These are phyloP conservation scores for Watsonalla binaria DNA, from an alignment of 2,888 invertebrate species.

Conservation along the genomic window DNA sequence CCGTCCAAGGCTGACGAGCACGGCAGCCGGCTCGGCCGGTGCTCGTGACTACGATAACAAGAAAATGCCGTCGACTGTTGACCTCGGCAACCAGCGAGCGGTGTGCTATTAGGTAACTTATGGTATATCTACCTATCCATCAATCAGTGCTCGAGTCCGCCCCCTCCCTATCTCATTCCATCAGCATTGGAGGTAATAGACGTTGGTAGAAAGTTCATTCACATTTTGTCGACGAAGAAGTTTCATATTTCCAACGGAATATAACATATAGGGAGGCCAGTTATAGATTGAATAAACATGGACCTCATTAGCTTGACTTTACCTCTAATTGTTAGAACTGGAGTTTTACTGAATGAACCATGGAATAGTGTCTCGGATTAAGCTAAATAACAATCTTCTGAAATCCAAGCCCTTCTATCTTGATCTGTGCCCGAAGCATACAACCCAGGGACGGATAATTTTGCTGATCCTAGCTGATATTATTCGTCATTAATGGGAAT, in stretches of 20 bases:
- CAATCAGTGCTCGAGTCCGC: slow-evolving; percentile 41
- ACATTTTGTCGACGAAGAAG: slow-evolving; percentile 39
- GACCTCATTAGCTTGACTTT: no score
- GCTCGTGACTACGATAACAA: slow-evolving; percentile 33
- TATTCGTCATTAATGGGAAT: no score
- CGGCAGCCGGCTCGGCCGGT: slow-evolving; percentile 28
- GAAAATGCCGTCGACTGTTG: slow-evolving; percentile 36
- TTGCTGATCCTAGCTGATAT: no score
- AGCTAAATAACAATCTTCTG: no score
- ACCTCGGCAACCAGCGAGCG: slow-evolving; percentile 38
- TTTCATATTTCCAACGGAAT: slow-evolving; percentile 7
- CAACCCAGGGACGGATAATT: no score
- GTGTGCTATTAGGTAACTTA: slow-evolving; percentile 38
- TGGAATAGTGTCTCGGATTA: no score
- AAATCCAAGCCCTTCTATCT: no score
- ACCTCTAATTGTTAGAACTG: no score
- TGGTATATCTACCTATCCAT: slow-evolving; percentile 45
- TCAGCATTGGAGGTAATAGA: slow-evolving; percentile 41
- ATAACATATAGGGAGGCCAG: background rate
- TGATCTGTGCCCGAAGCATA: no score
- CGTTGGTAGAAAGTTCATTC: slow-evolving; percentile 54
- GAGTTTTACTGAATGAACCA: no score
- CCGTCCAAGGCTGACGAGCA: slow-evolving; percentile 43
- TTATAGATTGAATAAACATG: background rate
- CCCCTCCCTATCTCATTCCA: slow-evolving; percentile 30